These are phyloP conservation scores for Tiliacea citrago DNA, from an alignment of 2,888 invertebrate genomes.

Conservation along the genomic window DNA sequence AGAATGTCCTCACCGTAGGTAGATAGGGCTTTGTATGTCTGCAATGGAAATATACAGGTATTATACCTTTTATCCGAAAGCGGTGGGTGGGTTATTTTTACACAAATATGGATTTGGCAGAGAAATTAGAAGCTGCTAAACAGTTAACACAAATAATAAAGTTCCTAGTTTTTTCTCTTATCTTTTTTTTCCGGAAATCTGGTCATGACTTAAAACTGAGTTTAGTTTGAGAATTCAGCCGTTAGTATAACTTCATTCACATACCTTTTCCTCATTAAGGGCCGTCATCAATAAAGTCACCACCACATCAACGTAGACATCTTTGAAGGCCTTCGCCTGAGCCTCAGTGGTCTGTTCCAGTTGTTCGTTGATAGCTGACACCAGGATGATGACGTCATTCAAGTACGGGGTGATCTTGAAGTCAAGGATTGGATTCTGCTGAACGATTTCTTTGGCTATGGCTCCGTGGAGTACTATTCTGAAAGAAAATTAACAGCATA, in stretches of 20 bases:
- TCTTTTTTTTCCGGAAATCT: too few species aligned
- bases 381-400: constrained; percentile 75
- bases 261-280: constrained; percentile 83
- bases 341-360: constrained; percentile 71
- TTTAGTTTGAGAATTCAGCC: too few species aligned
- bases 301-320: constrained; percentile 76
- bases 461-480: constrained; percentile 87
- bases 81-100: too few species aligned
- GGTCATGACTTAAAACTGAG: too few species aligned
- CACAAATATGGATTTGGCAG: too few species aligned
- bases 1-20: constrained; percentile 78
- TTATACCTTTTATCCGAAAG: background rate
- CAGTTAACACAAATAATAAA: too few species aligned
- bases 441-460: constrained; percentile 86
- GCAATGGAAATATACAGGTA: constrained; percentile 28
- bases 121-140: too few species aligned
- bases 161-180: too few species aligned
- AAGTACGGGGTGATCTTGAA: constrained; percentile 83
- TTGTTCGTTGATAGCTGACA: constrained; percentile 80
- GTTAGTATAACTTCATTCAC: too few species aligned
- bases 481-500: constrained; percentile 51
- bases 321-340: constrained; percentile 72
- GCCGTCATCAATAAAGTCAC: constrained; percentile 79
- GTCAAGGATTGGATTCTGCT: constrained; percentile 83
- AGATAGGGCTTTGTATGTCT: constrained; percentile 83